phyloP scores from a whole-genome alignment of 2,113 vertebrate genomes.

The Paramisgurnus dabryanus region DNA sequence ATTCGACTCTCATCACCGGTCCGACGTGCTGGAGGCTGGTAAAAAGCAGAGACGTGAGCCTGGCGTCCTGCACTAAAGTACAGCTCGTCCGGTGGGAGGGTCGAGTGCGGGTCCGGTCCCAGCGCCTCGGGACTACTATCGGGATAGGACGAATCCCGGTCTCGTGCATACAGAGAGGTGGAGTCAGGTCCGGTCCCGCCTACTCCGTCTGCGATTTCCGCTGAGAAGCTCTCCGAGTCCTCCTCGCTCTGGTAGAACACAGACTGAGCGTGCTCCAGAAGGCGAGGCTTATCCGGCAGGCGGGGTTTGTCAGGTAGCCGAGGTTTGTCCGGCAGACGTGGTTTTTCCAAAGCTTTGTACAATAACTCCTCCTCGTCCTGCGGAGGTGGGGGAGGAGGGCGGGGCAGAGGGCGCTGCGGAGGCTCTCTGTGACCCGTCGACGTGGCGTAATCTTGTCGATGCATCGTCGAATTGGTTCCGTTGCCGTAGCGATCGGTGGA shows the following conservation, averaged over 20 bases:
- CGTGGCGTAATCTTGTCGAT: constrained; percentile 38
- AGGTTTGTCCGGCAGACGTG: constrained; percentile 69
- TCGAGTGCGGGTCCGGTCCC: constrained; percentile 72
- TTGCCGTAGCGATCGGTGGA: constrained; percentile 72
- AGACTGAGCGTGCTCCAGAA: constrained; percentile 83
- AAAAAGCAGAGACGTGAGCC: constrained; percentile 89
- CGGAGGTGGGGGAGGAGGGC: constrained; percentile 74
- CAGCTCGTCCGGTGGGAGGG: constrained; percentile 76
- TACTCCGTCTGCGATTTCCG: constrained; percentile 69
- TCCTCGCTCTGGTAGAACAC: constrained; percentile 81
- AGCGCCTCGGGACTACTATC: constrained; percentile 90
- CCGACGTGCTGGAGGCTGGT: constrained; percentile 82
- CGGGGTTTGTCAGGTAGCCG: constrained; percentile 64
- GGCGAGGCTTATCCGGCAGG: constrained; percentile 74
- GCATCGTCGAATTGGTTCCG: not conserved
- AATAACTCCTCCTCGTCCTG: constrained; percentile 82
- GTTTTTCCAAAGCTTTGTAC: constrained; percentile 87
- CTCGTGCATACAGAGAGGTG: constrained; percentile 83
- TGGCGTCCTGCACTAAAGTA: constrained; percentile 87
- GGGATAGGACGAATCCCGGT: constrained; percentile 88
- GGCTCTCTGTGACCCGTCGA: constrained; percentile 49
- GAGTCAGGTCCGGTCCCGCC: constrained; percentile 72
- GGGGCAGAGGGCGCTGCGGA: constrained; percentile 65
- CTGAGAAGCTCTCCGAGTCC: constrained; percentile 84
- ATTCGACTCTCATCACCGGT: constrained; percentile 78